Conservation (phyloP, 2,888 invertebrate species). For the Rugalucina vietnamica region DNA sequence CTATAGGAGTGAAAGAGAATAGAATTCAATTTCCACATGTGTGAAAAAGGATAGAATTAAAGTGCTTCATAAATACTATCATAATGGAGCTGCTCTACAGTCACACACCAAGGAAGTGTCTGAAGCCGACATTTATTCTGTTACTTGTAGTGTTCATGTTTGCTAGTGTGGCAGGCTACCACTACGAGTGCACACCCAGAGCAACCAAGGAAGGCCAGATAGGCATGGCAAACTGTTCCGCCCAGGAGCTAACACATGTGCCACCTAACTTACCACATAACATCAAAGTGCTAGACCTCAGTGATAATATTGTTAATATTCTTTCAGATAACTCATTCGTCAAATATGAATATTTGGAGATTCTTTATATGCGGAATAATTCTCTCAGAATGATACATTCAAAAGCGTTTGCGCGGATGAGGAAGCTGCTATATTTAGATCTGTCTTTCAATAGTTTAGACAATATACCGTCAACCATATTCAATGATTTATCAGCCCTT, state of each 20-base stretch:
- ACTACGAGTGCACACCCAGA: conserved; percentile 52
- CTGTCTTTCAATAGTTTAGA: conserved; percentile 72
- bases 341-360: conserved; percentile 70
- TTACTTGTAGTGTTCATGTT: background rate
- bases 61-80: no score
- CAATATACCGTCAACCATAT: conserved; percentile 68
- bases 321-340: conserved; percentile 71
- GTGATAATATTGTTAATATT: conserved; percentile 69
- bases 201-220: conserved; percentile 22
- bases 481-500: conserved; percentile 66
- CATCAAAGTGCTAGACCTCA: conserved; percentile 72
- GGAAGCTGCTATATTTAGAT: conserved; percentile 67
- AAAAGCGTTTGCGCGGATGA: conserved; percentile 68
- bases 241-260: conserved; percentile 61
- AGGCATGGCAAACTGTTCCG: conserved; percentile 72
- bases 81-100: no score
- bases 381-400: conserved; percentile 65
- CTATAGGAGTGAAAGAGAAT: no score
- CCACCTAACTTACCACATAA: conserved; percentile 74
- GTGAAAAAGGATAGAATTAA: no score
- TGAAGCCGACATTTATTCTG: background rate
- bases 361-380: conserved; percentile 73
- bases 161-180: background rate
- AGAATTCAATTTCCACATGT: no score
- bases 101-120: no score